Percentiles rank a stretch among this genome's conserved stretches.
phyloP scores from a whole-genome alignment of 2,113 vertebrate species.

The Phrynocephalus versicolor region DNA sequence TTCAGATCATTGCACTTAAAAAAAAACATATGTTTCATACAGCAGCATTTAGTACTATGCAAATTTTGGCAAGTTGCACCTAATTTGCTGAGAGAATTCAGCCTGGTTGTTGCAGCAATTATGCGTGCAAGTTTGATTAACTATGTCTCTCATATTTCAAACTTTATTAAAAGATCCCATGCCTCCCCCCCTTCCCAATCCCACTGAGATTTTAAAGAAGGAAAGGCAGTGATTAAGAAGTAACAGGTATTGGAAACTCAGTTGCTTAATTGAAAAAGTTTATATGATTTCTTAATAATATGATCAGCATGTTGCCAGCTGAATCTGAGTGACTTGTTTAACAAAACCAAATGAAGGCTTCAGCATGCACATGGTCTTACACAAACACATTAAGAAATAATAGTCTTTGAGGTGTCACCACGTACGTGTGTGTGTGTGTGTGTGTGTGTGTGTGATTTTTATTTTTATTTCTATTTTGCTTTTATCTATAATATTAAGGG shows the following conservation, averaged over 20 bases:
- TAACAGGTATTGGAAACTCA: constrained; percentile 16
- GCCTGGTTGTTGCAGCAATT: background rate
- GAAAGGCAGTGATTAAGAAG: constrained; percentile 14
- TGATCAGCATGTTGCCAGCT: constrained; percentile 1
- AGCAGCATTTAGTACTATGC: background rate
- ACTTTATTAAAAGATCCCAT: constrained; percentile 41
- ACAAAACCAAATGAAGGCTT: background rate
- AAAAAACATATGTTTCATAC: background rate
- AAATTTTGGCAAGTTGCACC: background rate
- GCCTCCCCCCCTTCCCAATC: constrained; percentile 2
- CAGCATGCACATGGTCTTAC: background rate
- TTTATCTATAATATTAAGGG: no score
- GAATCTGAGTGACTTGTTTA: constrained; percentile 17
- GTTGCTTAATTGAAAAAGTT: constrained; percentile 29
- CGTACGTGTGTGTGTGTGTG: no score
- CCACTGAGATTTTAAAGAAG: constrained; percentile 33
- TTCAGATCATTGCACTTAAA: no score
- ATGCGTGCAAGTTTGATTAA: constrained; percentile 21
- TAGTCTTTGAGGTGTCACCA: no score
- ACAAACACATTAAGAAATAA: background rate
- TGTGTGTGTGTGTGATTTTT: no score
- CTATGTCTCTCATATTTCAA: constrained; percentile 5
- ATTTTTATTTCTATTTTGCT: no score
- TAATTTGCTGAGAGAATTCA: background rate
- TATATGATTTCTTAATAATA: constrained; percentile 18